phyloP scores from a whole-genome alignment of 2,797 vertebrate genomes.

The Tolypeutes matacus region DNA sequence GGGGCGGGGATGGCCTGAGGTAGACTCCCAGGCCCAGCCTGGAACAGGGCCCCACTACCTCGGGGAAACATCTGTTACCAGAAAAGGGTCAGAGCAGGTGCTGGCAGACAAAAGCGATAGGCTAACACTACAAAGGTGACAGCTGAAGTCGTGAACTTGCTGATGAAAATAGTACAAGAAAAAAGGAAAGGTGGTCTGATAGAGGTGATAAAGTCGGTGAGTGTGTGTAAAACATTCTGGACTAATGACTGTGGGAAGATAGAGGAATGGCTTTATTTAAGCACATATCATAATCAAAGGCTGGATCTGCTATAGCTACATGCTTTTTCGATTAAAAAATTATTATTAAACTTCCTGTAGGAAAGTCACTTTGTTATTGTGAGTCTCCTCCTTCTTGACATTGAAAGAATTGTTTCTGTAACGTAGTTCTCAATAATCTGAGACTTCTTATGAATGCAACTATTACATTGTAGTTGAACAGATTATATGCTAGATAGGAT shows the following conservation, averaged over 20 bases:
- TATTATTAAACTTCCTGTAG: background rate
- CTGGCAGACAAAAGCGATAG: conserved; percentile 72
- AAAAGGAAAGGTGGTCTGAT: conserved; percentile 60
- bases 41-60: background rate
- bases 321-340: conserved; percentile 37
- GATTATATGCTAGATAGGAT: background rate
- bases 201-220: conserved; percentile 21
- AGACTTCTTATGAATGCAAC: conserved; percentile 15
- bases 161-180: conserved; percentile 55
- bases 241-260: background rate
- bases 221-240: conserved; percentile 30
- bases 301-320: background rate
- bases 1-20: background rate
- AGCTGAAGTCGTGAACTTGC: conserved; percentile 59
- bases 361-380: background rate
- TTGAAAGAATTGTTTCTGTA: conserved; percentile 38
- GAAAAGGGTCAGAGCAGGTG: conserved; percentile 45
- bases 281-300: background rate
- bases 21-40: background rate
- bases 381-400: background rate
- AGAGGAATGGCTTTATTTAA: background rate
- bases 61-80: background rate
- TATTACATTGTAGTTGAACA: background rate
- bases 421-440: background rate
- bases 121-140: conserved; percentile 38